phyloP scores from a whole-genome alignment of 2,797 vertebrate genomes.

The Octomys mimax region DNA sequence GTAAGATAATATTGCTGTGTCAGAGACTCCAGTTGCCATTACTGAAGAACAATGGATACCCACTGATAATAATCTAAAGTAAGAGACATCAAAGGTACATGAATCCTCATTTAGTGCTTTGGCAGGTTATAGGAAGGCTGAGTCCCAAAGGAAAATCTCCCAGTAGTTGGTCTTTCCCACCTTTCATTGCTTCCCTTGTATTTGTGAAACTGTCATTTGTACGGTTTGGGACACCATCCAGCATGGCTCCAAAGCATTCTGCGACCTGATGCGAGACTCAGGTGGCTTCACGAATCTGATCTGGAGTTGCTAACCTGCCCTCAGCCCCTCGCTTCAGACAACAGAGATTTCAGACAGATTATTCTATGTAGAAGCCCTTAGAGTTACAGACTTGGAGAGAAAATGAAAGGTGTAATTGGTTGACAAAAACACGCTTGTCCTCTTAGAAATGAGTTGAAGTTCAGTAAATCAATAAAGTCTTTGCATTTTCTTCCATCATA shows the following conservation, averaged over 20 bases:
- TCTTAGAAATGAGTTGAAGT: slow-evolving; percentile 48
- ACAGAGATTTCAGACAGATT: slow-evolving; percentile 8
- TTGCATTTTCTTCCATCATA: not conserved
- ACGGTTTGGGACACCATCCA: not conserved
- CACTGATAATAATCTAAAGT: not conserved
- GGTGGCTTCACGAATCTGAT: not conserved
- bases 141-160: not conserved
- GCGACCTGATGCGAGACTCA: not conserved
- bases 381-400: slow-evolving; percentile 34
- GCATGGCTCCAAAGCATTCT: not conserved
- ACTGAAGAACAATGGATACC: slow-evolving; percentile 44
- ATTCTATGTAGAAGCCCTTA: not conserved
- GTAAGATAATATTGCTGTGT: slow-evolving; percentile 33
- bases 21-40: slow-evolving; percentile 11
- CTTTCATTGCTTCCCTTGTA: not conserved
- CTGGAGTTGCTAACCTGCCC: not conserved
- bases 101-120: not conserved
- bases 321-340: not conserved
- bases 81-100: slow-evolving; percentile 7
- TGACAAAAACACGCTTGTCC: not conserved
- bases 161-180: not conserved
- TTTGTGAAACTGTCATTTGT: not conserved
- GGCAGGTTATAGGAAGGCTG: not conserved
- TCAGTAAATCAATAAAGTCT: not conserved
- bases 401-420: slow-evolving; percentile 52